Evolutionary conservation across 2,888 invertebrate species (phyloP).

Genomic region (Cheilosia pagana): DNA sequence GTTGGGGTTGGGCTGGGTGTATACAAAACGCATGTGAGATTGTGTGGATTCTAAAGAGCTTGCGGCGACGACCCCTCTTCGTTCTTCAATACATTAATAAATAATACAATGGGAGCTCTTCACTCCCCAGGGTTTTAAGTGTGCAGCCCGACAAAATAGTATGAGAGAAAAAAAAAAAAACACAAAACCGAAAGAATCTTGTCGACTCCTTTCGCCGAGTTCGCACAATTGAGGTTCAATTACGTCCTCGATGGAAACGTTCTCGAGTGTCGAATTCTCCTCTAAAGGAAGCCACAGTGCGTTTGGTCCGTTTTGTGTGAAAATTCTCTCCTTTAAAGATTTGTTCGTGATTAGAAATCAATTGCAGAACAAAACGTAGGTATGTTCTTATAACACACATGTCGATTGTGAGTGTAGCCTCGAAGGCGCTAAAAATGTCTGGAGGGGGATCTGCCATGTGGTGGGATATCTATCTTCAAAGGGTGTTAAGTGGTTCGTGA

Average conservation of each 20-base stretch:
- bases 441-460: background rate
- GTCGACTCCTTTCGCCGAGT: constrained; percentile 66
- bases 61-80: constrained; percentile 43
- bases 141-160: constrained; percentile 19
- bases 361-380: constrained; percentile 47
- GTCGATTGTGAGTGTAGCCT: background rate
- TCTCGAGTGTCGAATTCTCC: constrained; percentile 55
- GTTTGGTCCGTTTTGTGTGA: constrained; percentile 32
- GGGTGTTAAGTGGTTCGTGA: background rate
- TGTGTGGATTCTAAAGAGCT: constrained; percentile 45
- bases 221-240: constrained; percentile 73
- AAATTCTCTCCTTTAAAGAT: constrained; percentile 12
- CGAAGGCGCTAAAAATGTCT: background rate
- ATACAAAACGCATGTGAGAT: constrained; percentile 14
- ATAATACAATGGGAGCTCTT: constrained; percentile 64
- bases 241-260: constrained; percentile 55
- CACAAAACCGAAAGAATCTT: constrained; percentile 4
- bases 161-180: constrained; percentile 14
- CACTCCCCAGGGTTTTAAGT: constrained; percentile 25
- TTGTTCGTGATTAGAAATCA: constrained; percentile 42
- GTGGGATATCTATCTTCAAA: background rate
- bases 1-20: constrained; percentile 6
- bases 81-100: constrained; percentile 58
- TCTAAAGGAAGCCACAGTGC: constrained; percentile 38
- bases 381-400: constrained; percentile 6